These are phyloP conservation scores for Alaudala cheleensis DNA, from an alignment of 2,113 vertebrate species.

Conservation along the genomic window DNA sequence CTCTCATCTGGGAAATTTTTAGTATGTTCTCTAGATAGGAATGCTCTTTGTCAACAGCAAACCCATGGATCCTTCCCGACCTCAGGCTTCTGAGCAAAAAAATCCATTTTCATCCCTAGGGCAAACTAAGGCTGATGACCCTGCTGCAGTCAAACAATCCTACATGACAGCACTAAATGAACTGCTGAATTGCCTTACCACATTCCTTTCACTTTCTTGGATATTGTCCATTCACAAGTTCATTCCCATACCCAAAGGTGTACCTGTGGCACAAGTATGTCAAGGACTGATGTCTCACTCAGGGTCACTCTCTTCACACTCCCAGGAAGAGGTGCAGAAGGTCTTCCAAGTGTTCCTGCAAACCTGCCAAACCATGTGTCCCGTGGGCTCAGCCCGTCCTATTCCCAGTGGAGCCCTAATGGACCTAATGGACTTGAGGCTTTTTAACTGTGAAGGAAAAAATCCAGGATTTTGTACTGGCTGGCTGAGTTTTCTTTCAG, in stretches of 20 bases:
- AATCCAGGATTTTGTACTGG: not conserved
- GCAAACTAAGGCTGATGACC: not conserved
- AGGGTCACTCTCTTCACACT: not conserved
- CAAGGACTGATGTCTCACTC: not conserved
- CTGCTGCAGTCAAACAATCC: not conserved
- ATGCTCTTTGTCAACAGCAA: not conserved
- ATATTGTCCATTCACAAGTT: not conserved
- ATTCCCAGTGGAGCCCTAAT: not conserved
- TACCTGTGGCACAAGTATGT: not conserved
- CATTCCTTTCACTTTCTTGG: not conserved
- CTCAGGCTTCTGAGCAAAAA: not conserved
- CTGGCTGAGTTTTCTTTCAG: not conserved
- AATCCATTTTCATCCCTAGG: accelerated
- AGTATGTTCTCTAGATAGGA: not conserved
- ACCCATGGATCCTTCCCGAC: not conserved
- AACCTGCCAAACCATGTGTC: not conserved
- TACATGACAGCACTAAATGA: not conserved
- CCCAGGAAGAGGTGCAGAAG: not conserved
- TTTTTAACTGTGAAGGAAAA: not conserved
- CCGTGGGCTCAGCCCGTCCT: accelerated
- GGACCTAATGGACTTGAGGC: not conserved
- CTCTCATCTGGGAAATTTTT: not conserved
- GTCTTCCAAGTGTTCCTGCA: not conserved
- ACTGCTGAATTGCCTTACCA: not conserved
- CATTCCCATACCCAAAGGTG: not conserved